Conservation (phyloP, 2,113 vertebrate species). For the Colinus virginianus region DNA sequence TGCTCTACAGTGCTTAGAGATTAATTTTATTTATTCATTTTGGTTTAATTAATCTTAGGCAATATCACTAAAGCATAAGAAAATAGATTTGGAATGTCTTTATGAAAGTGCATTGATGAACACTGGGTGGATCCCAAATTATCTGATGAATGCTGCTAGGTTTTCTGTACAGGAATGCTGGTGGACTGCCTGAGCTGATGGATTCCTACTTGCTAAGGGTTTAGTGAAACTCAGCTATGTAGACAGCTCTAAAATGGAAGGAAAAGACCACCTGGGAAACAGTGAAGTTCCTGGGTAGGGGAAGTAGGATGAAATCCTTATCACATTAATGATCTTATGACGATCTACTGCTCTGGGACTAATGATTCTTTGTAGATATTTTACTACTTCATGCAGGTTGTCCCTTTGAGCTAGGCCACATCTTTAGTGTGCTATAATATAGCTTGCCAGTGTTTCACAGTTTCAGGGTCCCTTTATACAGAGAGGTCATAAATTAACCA, state of each 20-base stretch:
- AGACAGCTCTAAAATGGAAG: accelerated
- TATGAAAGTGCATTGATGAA: neutral
- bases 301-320: neutral
- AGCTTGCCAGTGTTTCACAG: neutral
- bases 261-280: neutral
- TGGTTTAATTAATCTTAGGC: neutral
- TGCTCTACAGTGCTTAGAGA: neutral
- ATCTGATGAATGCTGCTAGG: accelerated
- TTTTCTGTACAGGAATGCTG: neutral
- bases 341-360: too few relatives aligned
- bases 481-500: neutral
- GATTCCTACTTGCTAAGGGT: neutral
- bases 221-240: neutral
- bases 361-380: too few relatives aligned
- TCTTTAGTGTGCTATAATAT: neutral
- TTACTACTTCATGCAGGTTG: neutral
- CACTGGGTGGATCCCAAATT: neutral
- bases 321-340: neutral
- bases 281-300: neutral
- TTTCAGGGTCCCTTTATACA: neutral
- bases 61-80: neutral
- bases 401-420: neutral
- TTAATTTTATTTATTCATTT: neutral
- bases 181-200: neutral
- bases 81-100: neutral